Evolutionary conservation across 2,888 invertebrate genomes (phyloP), one percentile per base, ranked within the genome.

Genomic region (Plebejus anna): DNA sequence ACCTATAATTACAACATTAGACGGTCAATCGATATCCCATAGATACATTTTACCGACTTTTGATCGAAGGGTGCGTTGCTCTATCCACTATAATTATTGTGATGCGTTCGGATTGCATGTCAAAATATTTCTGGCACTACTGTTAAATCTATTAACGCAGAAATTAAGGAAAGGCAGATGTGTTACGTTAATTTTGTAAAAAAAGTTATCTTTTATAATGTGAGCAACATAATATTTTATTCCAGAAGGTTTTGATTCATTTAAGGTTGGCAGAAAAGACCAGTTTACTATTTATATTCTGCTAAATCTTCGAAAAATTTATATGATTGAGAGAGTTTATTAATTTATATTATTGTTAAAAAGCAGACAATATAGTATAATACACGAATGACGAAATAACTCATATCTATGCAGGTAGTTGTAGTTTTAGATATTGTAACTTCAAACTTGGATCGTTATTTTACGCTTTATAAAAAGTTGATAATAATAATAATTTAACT

Each of bases 1-100:
- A 87, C 91, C 85, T 84, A 84, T 90, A 85, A 92, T 93, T 94
- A 93, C 85, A 85, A 89, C 90, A 93, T 94, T 93, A 93, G 91
- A 89, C 83, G 85, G 82, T 85, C 86, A 88, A 92, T 91, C 92
- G 90, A 92, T 92, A 91, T 87, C 84, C 89, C 89, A 92, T 89
- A 84, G 84, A 86, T 22, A 22, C 22, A 22, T 86, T 85, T 84
- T 83, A 81, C 78, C 80, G 81, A 82, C 82, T 83, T 82, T 83
- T 82, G 82, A 84, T 84, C 83, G 81, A 83, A 85, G 85, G 85
- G 83, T 81, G 84, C 85, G 84, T 79, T 84, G 13, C 32, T 81
- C 80, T 83, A 80, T 77, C 77, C 79, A 81, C 85, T 88, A 81
- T 90, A 87, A 92, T 92, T 91, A 91, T 87, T 83, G 79, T 83